Base-by-base conservation (phyloP, 2,888 invertebrate genomes). In the Drosophila austrosaltans region DNA sequence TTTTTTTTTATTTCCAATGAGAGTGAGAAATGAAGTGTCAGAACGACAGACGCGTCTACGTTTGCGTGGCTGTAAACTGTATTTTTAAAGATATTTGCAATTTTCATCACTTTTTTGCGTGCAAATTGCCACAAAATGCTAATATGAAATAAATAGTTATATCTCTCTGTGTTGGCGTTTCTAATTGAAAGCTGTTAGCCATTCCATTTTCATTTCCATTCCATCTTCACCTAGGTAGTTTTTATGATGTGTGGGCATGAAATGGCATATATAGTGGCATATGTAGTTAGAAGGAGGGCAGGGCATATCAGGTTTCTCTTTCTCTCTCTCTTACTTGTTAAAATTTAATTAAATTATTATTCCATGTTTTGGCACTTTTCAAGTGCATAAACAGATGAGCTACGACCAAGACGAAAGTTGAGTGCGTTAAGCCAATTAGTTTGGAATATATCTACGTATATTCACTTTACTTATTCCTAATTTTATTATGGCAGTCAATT, bases 331-430 rank as follows among this genome's bases (percentile, higher is more conserved):
- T 78, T 16, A 16, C 16, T 16, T 16, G 16, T 78, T 80, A 75
- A 76, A 80, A 82, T 66, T 70, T 69, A 82, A 82, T 82, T 79
- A 81, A 72, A 77, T 81, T 82, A 84, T 87, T 80, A 84, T 75
- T 81, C 82, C 82, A 81, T 84, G 84, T 87, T 84, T 85, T 75
- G 86, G 83, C 86, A 79, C 76, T 79, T 82, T 53, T 53, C 32
- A 32, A 56, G 25, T 39, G n/a, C 10, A 40, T 20, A 28, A 16
- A 53, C 53, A 25, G n/a, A 42, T 48, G 40, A 10, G 28, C 20
- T 60, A 56, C 42, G 54, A 36, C 7, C 48, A 53, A 53, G 48
- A 12, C n/a, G 56, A 30, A 53, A 61, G 65, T 53, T 28, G 42
- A 16, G 61, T 44, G 62, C 57, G 30, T 48, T 81, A 62, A 86